Evolutionary conservation across 2,888 invertebrate genomes (phyloP).

Genomic region (Euphydryas editha): DNA sequence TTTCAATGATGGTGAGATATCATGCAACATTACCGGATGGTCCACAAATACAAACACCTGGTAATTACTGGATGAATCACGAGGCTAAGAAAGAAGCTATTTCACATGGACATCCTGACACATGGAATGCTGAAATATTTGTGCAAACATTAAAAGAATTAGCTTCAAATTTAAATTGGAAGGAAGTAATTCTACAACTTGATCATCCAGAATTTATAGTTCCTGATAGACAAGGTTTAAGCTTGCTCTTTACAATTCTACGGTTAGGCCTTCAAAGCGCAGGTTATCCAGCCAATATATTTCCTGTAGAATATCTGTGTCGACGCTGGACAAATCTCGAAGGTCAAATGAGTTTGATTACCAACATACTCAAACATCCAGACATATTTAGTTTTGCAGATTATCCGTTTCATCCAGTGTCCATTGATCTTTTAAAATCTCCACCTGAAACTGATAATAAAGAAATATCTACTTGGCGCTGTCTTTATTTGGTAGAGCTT

Average conservation of each 20-base stretch:
- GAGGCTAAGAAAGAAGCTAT: constrained; percentile 81
- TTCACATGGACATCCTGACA: constrained; percentile 75
- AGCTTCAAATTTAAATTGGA: constrained; percentile 94
- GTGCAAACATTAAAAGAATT: constrained; percentile 96
- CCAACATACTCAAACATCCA: constrained; percentile 93
- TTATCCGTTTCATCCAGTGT: constrained; percentile 93
- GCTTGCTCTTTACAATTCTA: constrained; percentile 91
- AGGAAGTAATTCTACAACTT: constrained; percentile 94
- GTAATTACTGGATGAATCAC: constrained; percentile 85
- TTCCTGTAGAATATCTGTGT: constrained; percentile 95
- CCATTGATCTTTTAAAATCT: constrained; percentile 95
- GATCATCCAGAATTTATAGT: constrained; percentile 96
- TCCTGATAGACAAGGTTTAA: constrained; percentile 93
- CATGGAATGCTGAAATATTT: constrained; percentile 98
- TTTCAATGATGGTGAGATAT: constrained; percentile 94
- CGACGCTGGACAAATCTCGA: constrained; percentile 97
- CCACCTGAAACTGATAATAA: constrained; percentile 97
- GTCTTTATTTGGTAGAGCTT: constrained; percentile 94
- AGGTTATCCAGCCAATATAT: constrained; percentile 87
- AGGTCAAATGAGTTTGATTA: constrained; percentile 94
- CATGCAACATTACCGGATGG: constrained; percentile 86
- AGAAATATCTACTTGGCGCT: constrained; percentile 96
- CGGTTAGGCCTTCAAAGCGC: constrained; percentile 91
- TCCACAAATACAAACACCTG: constrained; percentile 87
- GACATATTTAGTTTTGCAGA: constrained; percentile 98